phyloP scores from a whole-genome alignment of 2,888 invertebrate genomes.

The Neoaliturus tenellus region DNA sequence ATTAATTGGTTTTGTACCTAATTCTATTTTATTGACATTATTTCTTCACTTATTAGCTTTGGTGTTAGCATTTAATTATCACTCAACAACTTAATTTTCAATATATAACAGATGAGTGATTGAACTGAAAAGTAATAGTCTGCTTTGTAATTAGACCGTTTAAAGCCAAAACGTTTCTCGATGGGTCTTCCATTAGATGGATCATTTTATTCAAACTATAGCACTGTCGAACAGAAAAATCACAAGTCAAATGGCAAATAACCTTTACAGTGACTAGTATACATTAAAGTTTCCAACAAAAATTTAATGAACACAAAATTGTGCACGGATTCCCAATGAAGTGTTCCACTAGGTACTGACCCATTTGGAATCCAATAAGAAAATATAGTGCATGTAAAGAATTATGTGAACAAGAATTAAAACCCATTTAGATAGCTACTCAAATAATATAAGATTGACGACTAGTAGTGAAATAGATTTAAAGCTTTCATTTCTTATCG shows the following conservation, averaged over 20 bases:
- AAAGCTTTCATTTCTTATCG: constrained; percentile 77
- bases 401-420: background rate
- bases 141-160: background rate
- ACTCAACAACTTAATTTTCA: no score
- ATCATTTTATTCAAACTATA: background rate
- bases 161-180: background rate
- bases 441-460: background rate
- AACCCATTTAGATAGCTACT: background rate
- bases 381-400: background rate
- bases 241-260: background rate
- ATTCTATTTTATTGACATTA: no score
- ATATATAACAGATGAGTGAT: no score
- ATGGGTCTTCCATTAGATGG: background rate
- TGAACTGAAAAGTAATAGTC: no score
- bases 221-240: background rate
- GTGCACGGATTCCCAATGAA: background rate
- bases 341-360: background rate
- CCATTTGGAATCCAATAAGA: background rate
- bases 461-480: background rate
- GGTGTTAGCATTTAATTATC: no score
- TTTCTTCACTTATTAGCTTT: no score
- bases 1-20: no score
- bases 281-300: background rate
- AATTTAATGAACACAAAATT: constrained; percentile 3
- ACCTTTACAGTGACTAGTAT: constrained; percentile 5